phyloP scores from a whole-genome alignment of 2,797 vertebrate species.

The Enteromius unitaeniatus region DNA sequence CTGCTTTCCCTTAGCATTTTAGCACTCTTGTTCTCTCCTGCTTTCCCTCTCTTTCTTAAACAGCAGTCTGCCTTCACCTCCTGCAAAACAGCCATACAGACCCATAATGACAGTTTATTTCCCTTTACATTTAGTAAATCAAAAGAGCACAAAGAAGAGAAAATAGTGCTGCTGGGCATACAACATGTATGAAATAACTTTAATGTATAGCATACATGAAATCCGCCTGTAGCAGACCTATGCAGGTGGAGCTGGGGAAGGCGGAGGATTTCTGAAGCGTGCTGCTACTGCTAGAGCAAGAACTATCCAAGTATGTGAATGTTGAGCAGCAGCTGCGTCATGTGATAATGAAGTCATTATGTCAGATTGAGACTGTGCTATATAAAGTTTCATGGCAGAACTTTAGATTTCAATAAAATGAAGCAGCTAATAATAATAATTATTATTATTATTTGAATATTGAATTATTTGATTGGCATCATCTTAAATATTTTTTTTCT shows the following conservation, averaged over 20 bases:
- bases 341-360: too few relatives aligned
- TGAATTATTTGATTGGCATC: too few relatives aligned
- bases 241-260: neutral
- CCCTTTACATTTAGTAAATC: neutral
- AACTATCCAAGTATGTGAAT: neutral
- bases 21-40: constrained; percentile 31
- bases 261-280: neutral
- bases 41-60: constrained; percentile 42
- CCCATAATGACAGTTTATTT: neutral
- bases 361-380: too few relatives aligned
- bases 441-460: too few relatives aligned
- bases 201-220: too few relatives aligned
- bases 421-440: too few relatives aligned
- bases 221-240: neutral
- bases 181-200: neutral
- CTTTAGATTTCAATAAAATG: neutral
- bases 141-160: neutral
- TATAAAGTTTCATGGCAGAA: neutral
- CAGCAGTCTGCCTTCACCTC: constrained; percentile 49
- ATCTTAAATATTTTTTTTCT: neutral
- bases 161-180: neutral
- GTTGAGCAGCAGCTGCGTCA: neutral
- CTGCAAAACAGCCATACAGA: neutral
- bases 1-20: constrained; percentile 19
- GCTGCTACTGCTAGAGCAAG: neutral